A percentile compares a stretch with the other conserved stretches of the same genome.
Evolutionary conservation across 2,797 vertebrate species (phyloP).

Genomic region (Nyctibius grandis): DNA sequence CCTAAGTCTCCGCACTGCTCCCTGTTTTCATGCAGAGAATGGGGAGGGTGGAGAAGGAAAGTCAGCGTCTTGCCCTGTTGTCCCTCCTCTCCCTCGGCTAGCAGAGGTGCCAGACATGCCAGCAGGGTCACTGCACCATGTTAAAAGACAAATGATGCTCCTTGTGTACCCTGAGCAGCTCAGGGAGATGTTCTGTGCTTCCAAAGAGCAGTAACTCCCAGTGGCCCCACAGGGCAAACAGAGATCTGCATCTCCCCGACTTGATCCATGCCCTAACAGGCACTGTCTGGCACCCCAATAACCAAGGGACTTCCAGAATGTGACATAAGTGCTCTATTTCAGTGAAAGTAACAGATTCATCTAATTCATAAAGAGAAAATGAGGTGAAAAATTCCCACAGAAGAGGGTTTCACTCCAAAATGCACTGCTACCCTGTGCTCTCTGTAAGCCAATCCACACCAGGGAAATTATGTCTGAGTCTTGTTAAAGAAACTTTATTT

Average conservation of each 20-base stretch:
- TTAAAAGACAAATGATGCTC: not conserved
- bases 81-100: not conserved
- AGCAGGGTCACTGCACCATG: fast-evolving
- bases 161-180: not conserved
- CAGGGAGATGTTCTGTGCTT: not conserved
- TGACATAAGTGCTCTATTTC: not conserved
- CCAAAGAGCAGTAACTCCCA: not conserved
- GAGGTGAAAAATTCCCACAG: not conserved
- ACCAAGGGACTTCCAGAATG: not conserved
- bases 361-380: not conserved
- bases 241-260: not conserved
- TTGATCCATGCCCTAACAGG: not conserved
- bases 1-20: not conserved
- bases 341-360: not conserved
- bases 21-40: not conserved
- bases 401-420: not conserved
- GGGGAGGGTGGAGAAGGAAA: not conserved
- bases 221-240: not conserved
- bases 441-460: not conserved
- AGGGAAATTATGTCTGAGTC: not conserved
- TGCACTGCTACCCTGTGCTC: fast-evolving
- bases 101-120: not conserved
- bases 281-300: not conserved
- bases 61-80: no score
- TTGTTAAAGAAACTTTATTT: not conserved